phyloP scores from a whole-genome alignment of 2,797 vertebrate genomes.

The Salarias fasciatus region DNA sequence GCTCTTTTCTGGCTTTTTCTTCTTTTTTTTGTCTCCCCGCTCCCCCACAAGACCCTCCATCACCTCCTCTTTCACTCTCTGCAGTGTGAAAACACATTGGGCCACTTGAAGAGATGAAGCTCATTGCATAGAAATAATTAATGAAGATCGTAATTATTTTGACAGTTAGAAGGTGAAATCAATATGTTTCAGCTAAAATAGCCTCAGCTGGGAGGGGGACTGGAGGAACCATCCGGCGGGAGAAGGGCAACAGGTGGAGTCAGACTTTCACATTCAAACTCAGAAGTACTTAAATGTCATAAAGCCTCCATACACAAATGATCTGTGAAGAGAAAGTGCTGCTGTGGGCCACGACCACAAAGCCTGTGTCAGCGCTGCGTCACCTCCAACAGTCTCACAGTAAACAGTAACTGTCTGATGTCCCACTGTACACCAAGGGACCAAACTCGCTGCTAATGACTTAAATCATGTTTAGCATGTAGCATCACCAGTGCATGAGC shows the following conservation, averaged over 20 bases:
- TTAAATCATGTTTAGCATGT: too few species aligned
- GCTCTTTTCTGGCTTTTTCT: slow-evolving; percentile 72
- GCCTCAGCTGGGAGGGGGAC: slow-evolving; percentile 23
- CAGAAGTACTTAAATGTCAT: too few species aligned
- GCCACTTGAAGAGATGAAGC: slow-evolving; percentile 60
- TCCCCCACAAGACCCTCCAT: neutral
- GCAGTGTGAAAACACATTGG: slow-evolving; percentile 57
- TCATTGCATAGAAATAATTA: slow-evolving; percentile 69
- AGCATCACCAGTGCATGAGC: too few species aligned
- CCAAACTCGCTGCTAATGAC: too few species aligned
- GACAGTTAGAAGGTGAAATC: slow-evolving; percentile 63
- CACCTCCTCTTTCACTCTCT: slow-evolving; percentile 33
- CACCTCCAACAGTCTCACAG: too few species aligned
- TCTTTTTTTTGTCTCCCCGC: slow-evolving; percentile 37
- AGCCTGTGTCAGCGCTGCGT: too few species aligned
- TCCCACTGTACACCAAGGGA: too few species aligned
- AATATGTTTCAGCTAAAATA: slow-evolving; percentile 58
- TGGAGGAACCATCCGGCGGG: slow-evolving; percentile 16
- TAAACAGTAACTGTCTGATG: too few species aligned
- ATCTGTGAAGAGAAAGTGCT: too few species aligned
- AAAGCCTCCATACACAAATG: too few species aligned
- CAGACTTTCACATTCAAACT: too few species aligned
- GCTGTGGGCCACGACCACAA: too few species aligned
- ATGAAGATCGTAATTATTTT: slow-evolving; percentile 70
- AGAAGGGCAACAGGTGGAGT: slow-evolving; percentile 1